Base-by-base conservation (phyloP, 2,888 invertebrate genomes). In the Athripsodes cinereus region DNA sequence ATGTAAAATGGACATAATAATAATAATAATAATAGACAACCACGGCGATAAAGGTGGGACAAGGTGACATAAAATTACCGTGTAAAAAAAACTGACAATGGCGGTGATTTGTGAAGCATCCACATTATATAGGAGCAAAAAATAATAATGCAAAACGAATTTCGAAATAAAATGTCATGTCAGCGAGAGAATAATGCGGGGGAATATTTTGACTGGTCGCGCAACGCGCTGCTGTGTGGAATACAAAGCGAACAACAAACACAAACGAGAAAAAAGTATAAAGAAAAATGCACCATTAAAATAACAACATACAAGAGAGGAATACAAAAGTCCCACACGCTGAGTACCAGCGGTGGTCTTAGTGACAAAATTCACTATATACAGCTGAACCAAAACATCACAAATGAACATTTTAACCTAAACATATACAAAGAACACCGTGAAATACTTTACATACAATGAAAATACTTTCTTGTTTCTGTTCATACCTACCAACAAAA, bases 281-380 rank as follows among this genome's bases (percentile, higher is more conserved):
- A 40, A 40, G 40, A 40, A 40, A 13, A 40, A 40, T 26, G 26
- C 26, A 26, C 26, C 26, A 26, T 26, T 26, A 26, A 26, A 26
- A 26, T 26, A 40, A 40, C 40, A 40, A 40, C 40, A 40, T 13
- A 16, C 40, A 16, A 8, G 40, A 13, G 40, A 40, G 40, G 40
- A 40, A 40, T 40, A 40, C 16, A 40, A 40, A 40, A 40, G 16
- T 40, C 40, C 40, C 40, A 40, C 40, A 40, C 40, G 40, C 40
- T 40, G 16, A 40, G 40, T n/a, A 16, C 3, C n/a, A 13, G 40
- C 13, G 40, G 13, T 40, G 40, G 40, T 40, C 40, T 40, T 40
- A 16, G 13, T 40, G 40, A 26, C 26, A 26, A 26, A 6, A 26
- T 26, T 26, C 26, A 3, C 26, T 26, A 26, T 10, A 3, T 26